Evolutionary conservation across 2,888 invertebrate species (phyloP).

Genomic region (Oxytorus armatus): DNA sequence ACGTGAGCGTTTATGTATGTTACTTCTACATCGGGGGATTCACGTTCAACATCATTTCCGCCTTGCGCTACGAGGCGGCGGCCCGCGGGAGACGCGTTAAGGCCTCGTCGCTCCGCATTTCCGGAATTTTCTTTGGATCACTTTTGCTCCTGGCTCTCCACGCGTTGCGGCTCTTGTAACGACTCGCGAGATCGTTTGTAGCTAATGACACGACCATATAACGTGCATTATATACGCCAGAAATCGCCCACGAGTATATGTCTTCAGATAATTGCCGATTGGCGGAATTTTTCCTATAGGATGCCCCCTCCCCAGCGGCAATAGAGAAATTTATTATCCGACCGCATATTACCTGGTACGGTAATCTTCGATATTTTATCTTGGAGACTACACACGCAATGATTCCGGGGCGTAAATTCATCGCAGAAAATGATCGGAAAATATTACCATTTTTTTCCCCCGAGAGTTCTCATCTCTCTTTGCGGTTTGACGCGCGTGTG

Average conservation of each 20-base stretch:
- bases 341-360: background rate
- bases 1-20: background rate
- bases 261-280: slow-evolving; percentile 68
- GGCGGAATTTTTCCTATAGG: slow-evolving; percentile 56
- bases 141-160: slow-evolving; percentile 45
- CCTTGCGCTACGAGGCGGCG: slow-evolving; percentile 41
- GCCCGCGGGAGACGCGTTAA: slow-evolving; percentile 29
- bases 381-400: background rate
- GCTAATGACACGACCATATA: slow-evolving; percentile 52
- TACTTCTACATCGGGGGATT: slow-evolving; percentile 15
- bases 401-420: background rate
- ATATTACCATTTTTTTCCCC: slow-evolving; percentile 31
- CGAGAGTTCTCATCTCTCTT: background rate
- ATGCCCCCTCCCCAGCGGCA: slow-evolving; percentile 25
- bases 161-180: slow-evolving; percentile 14
- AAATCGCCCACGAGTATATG: too few relatives aligned
- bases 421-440: slow-evolving; percentile 27
- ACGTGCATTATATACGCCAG: slow-evolving; percentile 22
- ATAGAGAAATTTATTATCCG: slow-evolving; percentile 40
- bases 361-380: slow-evolving; percentile 12
- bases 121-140: slow-evolving; percentile 67
- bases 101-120: slow-evolving; percentile 60
- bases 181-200: slow-evolving; percentile 39
- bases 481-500: slow-evolving; percentile 1
- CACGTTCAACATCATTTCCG: slow-evolving; percentile 47